Base-by-base conservation (phyloP, 30 jellyfish, hydroid and myxozoan genomes). In the Turritopsis dohrnii region DNA sequence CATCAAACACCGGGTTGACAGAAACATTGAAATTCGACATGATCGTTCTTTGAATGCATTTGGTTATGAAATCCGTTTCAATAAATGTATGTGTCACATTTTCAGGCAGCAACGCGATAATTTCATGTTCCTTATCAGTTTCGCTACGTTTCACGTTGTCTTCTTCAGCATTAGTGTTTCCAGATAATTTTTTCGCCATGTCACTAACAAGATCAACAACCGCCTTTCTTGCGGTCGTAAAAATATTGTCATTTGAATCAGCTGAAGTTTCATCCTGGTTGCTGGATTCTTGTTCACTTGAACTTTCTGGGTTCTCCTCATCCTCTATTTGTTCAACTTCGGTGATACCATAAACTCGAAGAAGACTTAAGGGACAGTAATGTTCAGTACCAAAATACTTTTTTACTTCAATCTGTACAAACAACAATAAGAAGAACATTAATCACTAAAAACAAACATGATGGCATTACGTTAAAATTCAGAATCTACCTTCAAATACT, bases 321-420 rank as follows among this genome's bases (percentile, higher is more conserved):
- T 90, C 96, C 30, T 89, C 99, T 18, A 90, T 71, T 71, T 88
- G 95, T 52, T 95, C 99, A n/a, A 95, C 96, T 80, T 90, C 97
- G 72, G 98, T 90, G 52, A 90, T 84, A 21, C 99, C 99, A 85
- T 84, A 95, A 0, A 95, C 96, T 1, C 97, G 94, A n/a, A 95
- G 88, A 85, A 91, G 81, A 79, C 97, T 95, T 73, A 95, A 65
- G 22, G 99, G 97, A 65, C 99, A 95, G 89, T 95, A 95, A 81
- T 90, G 99, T 79, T 95, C 99, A n/a, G 83, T 87, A 18, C 97
- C 99, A 85, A 80, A 85, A 66, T 95, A 96, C 19, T 93, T 83
- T 73, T 79, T 71, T 83, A 95, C 81, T 75, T 90, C 98, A 81
- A 95, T 71, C 99, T 94, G 65, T 1, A 21, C 22, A 26, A 80